These are phyloP conservation scores for Gymnocephalus cernua DNA, from an alignment of 2,113 vertebrate species.

Conservation along the genomic window DNA sequence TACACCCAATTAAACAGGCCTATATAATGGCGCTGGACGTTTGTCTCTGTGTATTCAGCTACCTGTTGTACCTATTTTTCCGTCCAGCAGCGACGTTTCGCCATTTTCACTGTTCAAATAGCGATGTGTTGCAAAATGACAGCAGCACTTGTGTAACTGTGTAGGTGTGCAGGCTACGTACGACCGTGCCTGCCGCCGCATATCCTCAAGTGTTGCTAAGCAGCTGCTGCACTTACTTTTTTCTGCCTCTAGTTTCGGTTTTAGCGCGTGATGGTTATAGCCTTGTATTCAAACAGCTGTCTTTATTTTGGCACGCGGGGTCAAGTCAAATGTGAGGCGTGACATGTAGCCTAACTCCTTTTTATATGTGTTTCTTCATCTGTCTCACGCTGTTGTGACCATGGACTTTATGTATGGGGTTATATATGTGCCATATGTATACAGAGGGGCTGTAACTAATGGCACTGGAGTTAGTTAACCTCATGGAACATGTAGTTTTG, in stretches of 20 bases:
- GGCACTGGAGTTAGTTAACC: background rate
- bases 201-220: background rate
- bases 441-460: background rate
- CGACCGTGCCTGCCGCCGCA: background rate
- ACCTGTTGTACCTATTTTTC: no score
- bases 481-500: background rate
- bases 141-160: background rate
- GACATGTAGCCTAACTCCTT: background rate
- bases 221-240: background rate
- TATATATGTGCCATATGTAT: no score
- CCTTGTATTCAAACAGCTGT: background rate
- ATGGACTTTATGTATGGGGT: no score
- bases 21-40: background rate
- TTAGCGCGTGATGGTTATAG: background rate
- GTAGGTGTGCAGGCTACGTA: constrained; percentile 5
- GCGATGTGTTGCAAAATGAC: constrained; percentile 8
- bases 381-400: no score
- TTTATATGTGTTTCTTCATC: background rate
- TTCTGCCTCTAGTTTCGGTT: background rate
- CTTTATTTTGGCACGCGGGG: background rate
- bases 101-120: background rate
- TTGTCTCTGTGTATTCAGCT: background rate
- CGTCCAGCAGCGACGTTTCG: background rate
- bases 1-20: background rate
- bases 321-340: background rate